Percentiles rank a stretch among this genome's conserved stretches.
phyloP scores from a whole-genome alignment of 1,140 invertebrate species.

The Drosophila nasuta region DNA sequence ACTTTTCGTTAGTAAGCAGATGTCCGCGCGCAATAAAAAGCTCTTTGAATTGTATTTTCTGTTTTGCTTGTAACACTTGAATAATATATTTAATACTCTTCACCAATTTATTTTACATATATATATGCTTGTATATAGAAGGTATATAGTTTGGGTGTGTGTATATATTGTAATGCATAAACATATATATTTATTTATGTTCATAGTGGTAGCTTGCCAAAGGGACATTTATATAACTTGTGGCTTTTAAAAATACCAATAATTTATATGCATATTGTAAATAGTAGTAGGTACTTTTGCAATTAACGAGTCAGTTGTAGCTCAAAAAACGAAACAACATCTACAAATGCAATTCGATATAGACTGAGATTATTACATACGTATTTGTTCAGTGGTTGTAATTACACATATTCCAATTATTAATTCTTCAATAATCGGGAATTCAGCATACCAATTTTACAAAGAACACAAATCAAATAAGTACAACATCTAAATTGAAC shows the following conservation, averaged over 20 bases:
- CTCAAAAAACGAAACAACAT: conserved; percentile 73
- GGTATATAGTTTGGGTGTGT: conserved; percentile 31
- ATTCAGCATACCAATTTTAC: conserved; percentile 76
- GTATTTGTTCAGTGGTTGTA: conserved; percentile 48
- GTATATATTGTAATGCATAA: conserved; percentile 63
- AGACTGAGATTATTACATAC: conserved; percentile 62
- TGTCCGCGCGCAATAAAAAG: conserved; percentile 18
- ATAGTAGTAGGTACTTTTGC: conserved; percentile 69
- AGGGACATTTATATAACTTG: conserved; percentile 56
- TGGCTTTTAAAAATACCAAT: conserved; percentile 65
- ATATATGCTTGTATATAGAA: conserved; percentile 67
- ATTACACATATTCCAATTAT: conserved; percentile 25
- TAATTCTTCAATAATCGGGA: conserved; percentile 48
- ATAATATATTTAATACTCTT: conserved; percentile 75
- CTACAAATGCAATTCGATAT: conserved; percentile 78
- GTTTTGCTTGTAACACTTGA: conserved; percentile 56
- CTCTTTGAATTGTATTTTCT: conserved; percentile 9
- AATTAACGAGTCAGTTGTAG: conserved; percentile 70
- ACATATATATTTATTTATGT: conserved; percentile 53
- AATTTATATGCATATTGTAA: conserved; percentile 47
- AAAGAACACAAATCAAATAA: conserved; percentile 45
- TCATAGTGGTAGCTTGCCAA: conserved; percentile 64
- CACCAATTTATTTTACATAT: conserved; percentile 74
- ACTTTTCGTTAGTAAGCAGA: background rate
- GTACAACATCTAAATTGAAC: conserved; percentile 59